phyloP scores from a whole-genome alignment of 2,888 invertebrate genomes.

The Brachypalpus laphriformis region DNA sequence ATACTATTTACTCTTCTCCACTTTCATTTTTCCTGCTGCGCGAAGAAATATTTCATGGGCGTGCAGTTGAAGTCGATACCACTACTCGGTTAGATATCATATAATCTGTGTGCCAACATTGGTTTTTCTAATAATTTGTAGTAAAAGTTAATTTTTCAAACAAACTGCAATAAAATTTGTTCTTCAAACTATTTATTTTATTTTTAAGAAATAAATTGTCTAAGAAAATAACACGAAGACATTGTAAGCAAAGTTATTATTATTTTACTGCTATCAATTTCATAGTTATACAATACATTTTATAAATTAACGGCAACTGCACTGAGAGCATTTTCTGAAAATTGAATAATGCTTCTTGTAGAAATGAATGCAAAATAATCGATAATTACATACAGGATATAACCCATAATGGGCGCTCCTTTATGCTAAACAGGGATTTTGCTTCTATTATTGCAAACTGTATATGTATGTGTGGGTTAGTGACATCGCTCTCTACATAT shows the following conservation, averaged over 20 bases:
- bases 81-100: constrained; percentile 20
- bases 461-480: constrained; percentile 19
- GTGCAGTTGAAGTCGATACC: constrained; percentile 49
- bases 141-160: not conserved
- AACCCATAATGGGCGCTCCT: constrained; percentile 43
- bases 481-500: not conserved
- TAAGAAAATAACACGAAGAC: not conserved
- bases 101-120: not conserved
- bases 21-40: constrained; percentile 6
- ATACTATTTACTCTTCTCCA: constrained; percentile 8
- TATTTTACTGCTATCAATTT: not conserved
- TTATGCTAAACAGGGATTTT: constrained; percentile 31
- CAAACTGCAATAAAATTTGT: not conserved
- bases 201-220: too few species aligned
- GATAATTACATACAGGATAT: constrained; percentile 21
- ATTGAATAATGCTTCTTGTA: not conserved
- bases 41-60: constrained; percentile 44
- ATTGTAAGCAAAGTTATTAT: not conserved
- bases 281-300: not conserved
- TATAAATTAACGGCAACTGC: not conserved
- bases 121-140: not conserved
- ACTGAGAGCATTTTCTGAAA: not conserved
- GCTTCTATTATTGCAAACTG: constrained; percentile 1
- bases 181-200: too few species aligned
- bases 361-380: constrained; percentile 32